Conservation (phyloP, 2,888 invertebrate species). For the Drosophila diplacantha region DNA sequence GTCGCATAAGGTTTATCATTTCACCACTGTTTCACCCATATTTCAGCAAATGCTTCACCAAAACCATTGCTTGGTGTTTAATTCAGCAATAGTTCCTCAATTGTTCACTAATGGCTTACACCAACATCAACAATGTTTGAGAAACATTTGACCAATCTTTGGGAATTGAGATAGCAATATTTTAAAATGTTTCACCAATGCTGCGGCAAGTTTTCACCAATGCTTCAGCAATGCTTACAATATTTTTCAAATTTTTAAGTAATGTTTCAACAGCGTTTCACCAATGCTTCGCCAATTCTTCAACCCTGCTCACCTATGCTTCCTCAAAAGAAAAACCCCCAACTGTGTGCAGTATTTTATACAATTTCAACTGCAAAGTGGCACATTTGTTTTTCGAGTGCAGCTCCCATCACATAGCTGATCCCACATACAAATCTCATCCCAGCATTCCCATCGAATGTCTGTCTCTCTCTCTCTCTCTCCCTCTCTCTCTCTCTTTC, state of each 20-base stretch:
- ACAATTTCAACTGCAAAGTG: background rate
- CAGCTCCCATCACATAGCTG: slow-evolving; percentile 2
- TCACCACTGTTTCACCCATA: background rate
- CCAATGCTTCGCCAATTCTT: background rate
- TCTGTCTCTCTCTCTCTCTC: background rate
- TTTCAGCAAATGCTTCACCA: background rate
- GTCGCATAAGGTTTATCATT: background rate
- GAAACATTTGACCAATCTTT: too few relatives aligned
- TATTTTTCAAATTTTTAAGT: background rate
- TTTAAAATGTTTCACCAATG: background rate
- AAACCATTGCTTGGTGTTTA: background rate
- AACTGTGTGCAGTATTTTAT: background rate
- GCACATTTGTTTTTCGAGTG: background rate
- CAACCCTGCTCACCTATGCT: background rate
- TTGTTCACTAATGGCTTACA: background rate
- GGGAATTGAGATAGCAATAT: background rate
- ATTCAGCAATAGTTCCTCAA: background rate
- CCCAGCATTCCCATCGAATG: slow-evolving; percentile 23
- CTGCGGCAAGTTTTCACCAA: background rate
- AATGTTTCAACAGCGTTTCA: background rate
- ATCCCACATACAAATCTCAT: slow-evolving; percentile 19
- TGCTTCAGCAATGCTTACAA: background rate
- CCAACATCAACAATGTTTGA: background rate
- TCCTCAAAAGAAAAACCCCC: too few relatives aligned
- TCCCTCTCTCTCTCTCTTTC: background rate